Percentiles rank a stretch among this genome's conserved stretches.
Evolutionary conservation across 2,888 invertebrate genomes (phyloP).

Genomic region (Drosophila prolongata): DNA sequence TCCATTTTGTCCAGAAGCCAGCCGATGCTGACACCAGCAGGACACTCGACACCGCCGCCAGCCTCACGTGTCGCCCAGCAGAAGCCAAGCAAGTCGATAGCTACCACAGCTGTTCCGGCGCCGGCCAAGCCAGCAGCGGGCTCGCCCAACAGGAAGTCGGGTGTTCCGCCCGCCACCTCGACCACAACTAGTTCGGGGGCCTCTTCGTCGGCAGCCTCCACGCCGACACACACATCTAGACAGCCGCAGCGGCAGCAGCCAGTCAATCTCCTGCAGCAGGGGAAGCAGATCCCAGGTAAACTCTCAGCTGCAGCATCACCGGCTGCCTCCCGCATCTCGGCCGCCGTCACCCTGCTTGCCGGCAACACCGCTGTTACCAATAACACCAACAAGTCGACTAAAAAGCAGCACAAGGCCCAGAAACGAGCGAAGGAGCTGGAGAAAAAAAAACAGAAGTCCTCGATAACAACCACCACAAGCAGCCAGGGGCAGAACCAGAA

Average conservation of each 20-base stretch:
- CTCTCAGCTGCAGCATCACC: background rate
- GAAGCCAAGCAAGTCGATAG: slow-evolving; percentile 37
- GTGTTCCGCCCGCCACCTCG: slow-evolving; percentile 14
- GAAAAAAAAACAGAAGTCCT: slow-evolving; percentile 70
- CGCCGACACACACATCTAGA: slow-evolving; percentile 68
- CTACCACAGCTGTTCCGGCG: slow-evolving; percentile 29
- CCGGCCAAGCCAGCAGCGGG: slow-evolving; percentile 2
- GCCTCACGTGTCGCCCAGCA: slow-evolving; percentile 17
- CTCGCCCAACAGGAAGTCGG: slow-evolving; percentile 11
- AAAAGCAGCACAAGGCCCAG: slow-evolving; percentile 66
- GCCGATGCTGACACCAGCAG: slow-evolving; percentile 29
- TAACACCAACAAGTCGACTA: slow-evolving; percentile 28
- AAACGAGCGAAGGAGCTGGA: slow-evolving; percentile 77
- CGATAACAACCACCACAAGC: slow-evolving; percentile 34
- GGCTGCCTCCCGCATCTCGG: slow-evolving; percentile 9
- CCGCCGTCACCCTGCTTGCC: slow-evolving; percentile 35
- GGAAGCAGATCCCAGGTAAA: slow-evolving; percentile 13
- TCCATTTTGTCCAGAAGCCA: slow-evolving; percentile 50
- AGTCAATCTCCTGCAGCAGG: slow-evolving; percentile 8
- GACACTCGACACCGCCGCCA: slow-evolving; percentile 3
- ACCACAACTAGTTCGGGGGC: slow-evolving; percentile 48
- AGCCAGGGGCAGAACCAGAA: slow-evolving; percentile 7
- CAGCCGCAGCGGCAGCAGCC: slow-evolving; percentile 19
- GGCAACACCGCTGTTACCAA: slow-evolving; percentile 18
- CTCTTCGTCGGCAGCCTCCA: slow-evolving; percentile 73